Evolutionary conservation across 2,797 vertebrate genomes (phyloP).

Genomic region (Hozukius guyotensis): DNA sequence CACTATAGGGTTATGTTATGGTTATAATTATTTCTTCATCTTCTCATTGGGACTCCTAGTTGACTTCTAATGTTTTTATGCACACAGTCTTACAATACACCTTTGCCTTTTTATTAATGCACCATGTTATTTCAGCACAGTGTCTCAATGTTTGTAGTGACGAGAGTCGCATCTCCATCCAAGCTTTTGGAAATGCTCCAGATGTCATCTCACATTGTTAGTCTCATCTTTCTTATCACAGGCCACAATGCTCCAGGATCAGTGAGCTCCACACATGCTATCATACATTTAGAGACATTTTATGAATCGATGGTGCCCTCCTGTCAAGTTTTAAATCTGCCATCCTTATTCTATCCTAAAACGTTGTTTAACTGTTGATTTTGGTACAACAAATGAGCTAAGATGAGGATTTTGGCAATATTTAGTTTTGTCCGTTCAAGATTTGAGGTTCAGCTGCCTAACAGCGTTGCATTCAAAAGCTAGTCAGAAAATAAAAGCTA

Average conservation of each 20-base stretch:
- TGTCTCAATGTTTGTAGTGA: not conserved
- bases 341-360: not conserved
- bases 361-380: not conserved
- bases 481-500: conserved; percentile 7
- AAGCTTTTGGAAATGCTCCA: not conserved
- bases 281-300: not conserved
- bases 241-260: not conserved
- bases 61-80: not conserved
- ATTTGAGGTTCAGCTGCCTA: conserved; percentile 18
- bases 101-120: not conserved
- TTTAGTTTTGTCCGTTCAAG: not conserved
- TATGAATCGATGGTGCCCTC: not conserved
- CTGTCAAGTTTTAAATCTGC: not conserved
- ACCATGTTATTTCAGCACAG: not conserved
- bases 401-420: not conserved
- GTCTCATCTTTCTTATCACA: not conserved
- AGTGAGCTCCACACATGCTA: not conserved
- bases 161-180: not conserved
- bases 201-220: not conserved
- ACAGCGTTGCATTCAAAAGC: not conserved
- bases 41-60: conserved; percentile 3
- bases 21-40: conserved; percentile 30
- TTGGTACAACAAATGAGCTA: not conserved
- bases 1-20: conserved; percentile 15
- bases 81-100: not conserved